Evolutionary conservation across 1,140 invertebrate genomes (phyloP), one percentile per base, ranked within the genome.

Genomic region (Popillia japonica): DNA sequence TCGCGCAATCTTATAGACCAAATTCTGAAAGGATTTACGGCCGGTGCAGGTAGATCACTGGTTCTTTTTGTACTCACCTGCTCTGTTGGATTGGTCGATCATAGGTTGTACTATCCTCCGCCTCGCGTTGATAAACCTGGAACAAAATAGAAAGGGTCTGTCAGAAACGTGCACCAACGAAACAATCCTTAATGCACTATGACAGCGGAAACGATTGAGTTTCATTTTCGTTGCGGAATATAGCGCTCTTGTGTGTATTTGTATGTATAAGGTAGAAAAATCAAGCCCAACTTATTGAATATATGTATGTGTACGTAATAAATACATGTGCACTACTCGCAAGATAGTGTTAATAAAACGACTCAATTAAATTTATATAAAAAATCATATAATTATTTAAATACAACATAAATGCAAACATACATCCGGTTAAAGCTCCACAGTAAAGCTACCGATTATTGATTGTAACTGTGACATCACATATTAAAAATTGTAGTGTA

Each of bases 71-170:
- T 72, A 76, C 78, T 75, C 93, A 96, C 97, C 97, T 91, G 97
- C 96, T 93, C 97, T 92, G 92, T 99, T 99, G 87, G 96, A 98
- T 91, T 95, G 96, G 91, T 97, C 97, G 85, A 98, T 97, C 96
- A 98, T 96, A 75, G 96, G 96, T 87, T 97, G 97, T 81, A 99
- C 95, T 90, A 99, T 99, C 91, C 97, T 93, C 89, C 97, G 94
- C 89, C 97, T 93, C 86, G 97, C 97, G 89, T 99, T 99, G 88
- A 99, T 99, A 88, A 99, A 99, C 97, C 97, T 96, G 92, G 78
- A 93, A 93, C 85, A 90, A 84, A 85, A 78, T 81, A 86, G 40
- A 40, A 74, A 74, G 17, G 44, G 27, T 40, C 75, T 77, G 75
- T 77, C 75, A 77, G 48, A 23, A 40, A 77, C 27, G 22, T 14